Conservation (phyloP, 2,113 vertebrate species). For the Uria aalge region DNA sequence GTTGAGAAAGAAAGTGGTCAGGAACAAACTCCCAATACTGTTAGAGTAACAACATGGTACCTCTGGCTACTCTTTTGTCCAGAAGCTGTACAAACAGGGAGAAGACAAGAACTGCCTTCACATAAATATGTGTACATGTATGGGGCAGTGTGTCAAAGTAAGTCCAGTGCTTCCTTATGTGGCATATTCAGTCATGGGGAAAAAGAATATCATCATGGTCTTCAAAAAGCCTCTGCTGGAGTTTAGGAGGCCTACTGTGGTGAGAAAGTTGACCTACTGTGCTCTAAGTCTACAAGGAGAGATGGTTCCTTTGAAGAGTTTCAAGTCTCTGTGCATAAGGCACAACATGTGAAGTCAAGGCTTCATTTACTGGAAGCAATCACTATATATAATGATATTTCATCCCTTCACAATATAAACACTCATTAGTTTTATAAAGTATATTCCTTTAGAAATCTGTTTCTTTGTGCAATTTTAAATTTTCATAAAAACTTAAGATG, state of each 20-base stretch:
- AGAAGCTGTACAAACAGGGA: background rate
- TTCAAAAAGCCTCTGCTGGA: background rate
- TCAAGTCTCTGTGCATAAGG: background rate
- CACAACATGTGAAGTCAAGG: background rate
- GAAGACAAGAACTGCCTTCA: background rate
- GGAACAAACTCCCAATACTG: background rate
- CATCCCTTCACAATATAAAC: background rate
- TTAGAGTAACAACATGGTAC: background rate
- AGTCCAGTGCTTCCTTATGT: background rate
- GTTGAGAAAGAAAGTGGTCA: background rate
- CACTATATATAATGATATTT: background rate
- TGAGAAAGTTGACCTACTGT: background rate
- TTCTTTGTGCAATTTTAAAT: background rate
- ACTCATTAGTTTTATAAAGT: background rate
- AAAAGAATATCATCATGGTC: background rate
- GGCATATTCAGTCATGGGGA: background rate
- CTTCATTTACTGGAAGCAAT: background rate
- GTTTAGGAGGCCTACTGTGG: background rate
- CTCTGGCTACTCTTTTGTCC: background rate
- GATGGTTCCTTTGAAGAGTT: background rate
- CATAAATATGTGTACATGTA: background rate
- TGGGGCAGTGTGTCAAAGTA: background rate
- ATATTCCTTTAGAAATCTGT: background rate
- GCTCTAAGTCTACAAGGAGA: background rate
- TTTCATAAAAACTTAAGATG: background rate